A percentile compares a stretch with the other conserved stretches of the same genome.
phyloP scores from a whole-genome alignment of 2,888 invertebrate genomes.

The Mayetiola destructor region DNA sequence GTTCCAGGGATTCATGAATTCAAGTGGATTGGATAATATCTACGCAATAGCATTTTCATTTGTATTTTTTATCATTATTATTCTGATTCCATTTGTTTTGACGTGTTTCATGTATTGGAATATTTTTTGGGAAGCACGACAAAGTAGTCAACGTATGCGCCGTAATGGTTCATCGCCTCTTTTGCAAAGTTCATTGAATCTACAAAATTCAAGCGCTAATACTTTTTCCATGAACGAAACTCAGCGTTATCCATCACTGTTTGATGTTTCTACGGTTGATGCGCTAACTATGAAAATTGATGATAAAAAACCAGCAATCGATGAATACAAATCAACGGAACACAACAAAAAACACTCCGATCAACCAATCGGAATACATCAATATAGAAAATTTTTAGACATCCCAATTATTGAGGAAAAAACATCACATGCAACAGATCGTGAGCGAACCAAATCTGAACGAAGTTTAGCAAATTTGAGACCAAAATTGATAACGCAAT shows the following conservation, averaged over 20 bases:
- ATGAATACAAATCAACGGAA: background rate
- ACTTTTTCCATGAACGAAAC: background rate
- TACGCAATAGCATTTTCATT: slow-evolving; percentile 30
- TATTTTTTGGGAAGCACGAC: slow-evolving; percentile 34
- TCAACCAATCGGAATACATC: slow-evolving; percentile 4
- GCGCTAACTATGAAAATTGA: slow-evolving; percentile 24
- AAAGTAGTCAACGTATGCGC: slow-evolving; percentile 34
- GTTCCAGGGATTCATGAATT: background rate
- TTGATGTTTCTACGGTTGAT: background rate
- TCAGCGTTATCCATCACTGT: slow-evolving; percentile 1
- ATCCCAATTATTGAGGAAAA: background rate
- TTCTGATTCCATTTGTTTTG: slow-evolving; percentile 33
- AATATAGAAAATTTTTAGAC: slow-evolving; percentile 6
- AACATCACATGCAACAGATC: background rate
- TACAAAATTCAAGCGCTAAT: background rate
- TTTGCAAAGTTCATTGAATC: slow-evolving; percentile 33
- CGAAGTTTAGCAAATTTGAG: background rate
- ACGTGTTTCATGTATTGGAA: slow-evolving; percentile 37
- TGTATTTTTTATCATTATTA: slow-evolving; percentile 32
- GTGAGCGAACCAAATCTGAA: background rate
- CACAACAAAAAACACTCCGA: background rate
- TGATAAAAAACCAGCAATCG: slow-evolving; percentile 15
- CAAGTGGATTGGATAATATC: slow-evolving; percentile 14
- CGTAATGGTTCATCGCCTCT: slow-evolving; percentile 36
- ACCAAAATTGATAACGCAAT: background rate